Evolutionary conservation across 2,888 invertebrate species (phyloP), one percentile per base, ranked within the genome.

Genomic region (Dryadula phaetusa): DNA sequence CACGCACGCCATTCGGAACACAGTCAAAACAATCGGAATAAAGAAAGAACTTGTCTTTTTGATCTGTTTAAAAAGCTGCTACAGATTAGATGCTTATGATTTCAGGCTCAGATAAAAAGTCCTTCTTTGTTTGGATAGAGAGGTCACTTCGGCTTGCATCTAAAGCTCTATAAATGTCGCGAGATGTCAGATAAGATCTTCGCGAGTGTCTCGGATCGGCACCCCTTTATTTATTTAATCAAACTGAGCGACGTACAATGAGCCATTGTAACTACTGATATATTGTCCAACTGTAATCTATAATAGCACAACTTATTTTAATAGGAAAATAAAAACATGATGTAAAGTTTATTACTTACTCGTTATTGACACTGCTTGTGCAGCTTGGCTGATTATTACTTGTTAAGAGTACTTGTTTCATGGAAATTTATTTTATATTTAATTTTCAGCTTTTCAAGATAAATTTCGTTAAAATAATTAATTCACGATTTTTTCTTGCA

Each of bases 181-280:
- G 76, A 81, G 77, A 75, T 76, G 49, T 42, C 74, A 77, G 90
- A 91, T 92, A 91, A 88, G 83, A 92, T 91, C 88, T 79, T 84
- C 83, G 84, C 88, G 81, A 76, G 84, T 81, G 85, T 79, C 83
- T 81, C 78, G 82, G 82, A 84, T 86, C 87, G 87, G 84, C 90
- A 89, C 90, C 90, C 90, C 89, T 88, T 91, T 88, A 87, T 88
- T 84, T 88, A 90, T 90, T 90, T 88, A 91, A 91, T 90, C 91
- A 88, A 85, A 74, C 80, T 87, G 88, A 90, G 84, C 86, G 91
- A 90, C 90, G 83, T 89, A 92, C 92, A 91, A 92, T 91, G 90
- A 90, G 86, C 88, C 85, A 90, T 92, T 92, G 92, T 92, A 87
- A 80, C 81, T 78, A 81, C 85, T 87, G 91, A 90, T 91, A 90